Conservation (phyloP, 64 coral and sea anemone genomes). For the Porites australiensis region DNA sequence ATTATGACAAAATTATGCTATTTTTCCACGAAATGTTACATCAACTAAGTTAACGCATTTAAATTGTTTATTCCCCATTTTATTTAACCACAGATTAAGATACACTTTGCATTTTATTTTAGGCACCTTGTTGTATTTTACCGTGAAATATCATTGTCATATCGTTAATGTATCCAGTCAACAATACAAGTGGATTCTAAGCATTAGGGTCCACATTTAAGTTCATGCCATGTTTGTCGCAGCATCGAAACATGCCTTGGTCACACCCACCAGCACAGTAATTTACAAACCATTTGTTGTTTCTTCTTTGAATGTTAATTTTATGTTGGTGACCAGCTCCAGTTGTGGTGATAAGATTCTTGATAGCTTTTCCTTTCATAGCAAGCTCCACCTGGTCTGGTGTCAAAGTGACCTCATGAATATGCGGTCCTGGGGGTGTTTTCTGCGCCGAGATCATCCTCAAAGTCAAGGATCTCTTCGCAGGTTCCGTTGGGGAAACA, state of each 20-base stretch:
- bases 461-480: background rate
- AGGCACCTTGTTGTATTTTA: too few relatives aligned
- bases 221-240: conserved; percentile 8
- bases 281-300: background rate
- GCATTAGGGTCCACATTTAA: background rate
- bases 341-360: background rate
- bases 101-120: too few relatives aligned
- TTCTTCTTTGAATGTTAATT: background rate
- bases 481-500: background rate
- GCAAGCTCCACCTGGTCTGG: conserved; percentile 9
- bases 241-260: background rate
- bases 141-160: too few relatives aligned
- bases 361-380: background rate
- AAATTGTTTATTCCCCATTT: too few relatives aligned
- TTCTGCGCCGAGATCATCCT: conserved; percentile 7
- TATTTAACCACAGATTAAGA: too few relatives aligned
- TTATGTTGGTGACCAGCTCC: conserved; percentile 17
- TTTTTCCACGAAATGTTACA: too few relatives aligned
- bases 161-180: too few relatives aligned
- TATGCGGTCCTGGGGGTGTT: conserved; percentile 24
- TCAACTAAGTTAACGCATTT: too few relatives aligned
- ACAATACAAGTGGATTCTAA: background rate
- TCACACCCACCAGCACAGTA: background rate
- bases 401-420: conserved; percentile 58
- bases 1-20: too few relatives aligned